A percentile compares a stretch with the other conserved stretches of the same genome.
Conservation (phyloP, 2,113 vertebrate species). For the Macaca mulatta region DNA sequence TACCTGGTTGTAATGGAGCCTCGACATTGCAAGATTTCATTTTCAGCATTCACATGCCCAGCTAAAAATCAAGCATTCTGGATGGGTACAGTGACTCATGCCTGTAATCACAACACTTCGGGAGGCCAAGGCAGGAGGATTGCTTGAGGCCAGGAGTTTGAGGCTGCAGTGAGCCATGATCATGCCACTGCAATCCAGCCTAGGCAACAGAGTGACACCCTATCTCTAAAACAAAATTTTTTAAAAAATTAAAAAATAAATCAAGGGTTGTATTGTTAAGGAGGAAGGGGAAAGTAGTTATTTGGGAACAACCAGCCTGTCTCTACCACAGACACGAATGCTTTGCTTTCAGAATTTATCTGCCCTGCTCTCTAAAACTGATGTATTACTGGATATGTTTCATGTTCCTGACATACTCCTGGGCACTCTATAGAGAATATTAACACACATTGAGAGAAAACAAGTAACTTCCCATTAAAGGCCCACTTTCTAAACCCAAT, state of each 20-base stretch:
- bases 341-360: slow-evolving; percentile 17
- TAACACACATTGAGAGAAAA: background rate
- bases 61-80: background rate
- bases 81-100: too few species aligned
- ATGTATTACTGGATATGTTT: background rate
- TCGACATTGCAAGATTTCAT: background rate
- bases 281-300: background rate
- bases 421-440: background rate
- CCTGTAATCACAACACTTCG: too few species aligned
- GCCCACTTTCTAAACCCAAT: background rate
- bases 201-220: too few species aligned
- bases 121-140: too few species aligned
- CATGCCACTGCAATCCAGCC: too few species aligned
- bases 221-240: too few species aligned
- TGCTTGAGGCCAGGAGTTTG: too few species aligned
- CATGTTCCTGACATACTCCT: background rate
- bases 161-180: too few species aligned
- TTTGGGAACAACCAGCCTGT: background rate
- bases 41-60: background rate
- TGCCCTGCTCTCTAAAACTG: background rate
- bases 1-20: background rate
- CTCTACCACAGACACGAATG: background rate
- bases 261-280: too few species aligned
- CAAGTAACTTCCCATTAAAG: background rate
- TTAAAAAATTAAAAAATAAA: too few species aligned